phyloP scores from a whole-genome alignment of 1,140 invertebrate species.

The Drosophila melanica region DNA sequence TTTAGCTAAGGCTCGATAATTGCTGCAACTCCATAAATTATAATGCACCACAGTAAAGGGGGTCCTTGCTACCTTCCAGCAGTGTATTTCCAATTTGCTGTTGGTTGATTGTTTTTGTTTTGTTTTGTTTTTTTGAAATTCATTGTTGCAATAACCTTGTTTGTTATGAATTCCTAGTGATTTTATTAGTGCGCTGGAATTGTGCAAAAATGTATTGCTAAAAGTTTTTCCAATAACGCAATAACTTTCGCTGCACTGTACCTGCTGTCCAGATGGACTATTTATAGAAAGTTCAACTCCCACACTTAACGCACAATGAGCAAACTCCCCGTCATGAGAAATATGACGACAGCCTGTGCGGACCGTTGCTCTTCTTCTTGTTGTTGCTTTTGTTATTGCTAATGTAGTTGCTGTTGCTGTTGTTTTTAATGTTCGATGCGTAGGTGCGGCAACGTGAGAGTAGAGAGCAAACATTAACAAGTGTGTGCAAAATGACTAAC shows the following conservation, averaged over 20 bases:
- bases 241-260: not conserved
- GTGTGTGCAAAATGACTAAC: conserved; percentile 68
- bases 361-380: conserved; percentile 18
- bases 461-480: conserved; percentile 71
- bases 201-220: conserved; percentile 12
- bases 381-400: conserved; percentile 7
- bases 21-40: conserved; percentile 2
- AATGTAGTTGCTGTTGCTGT: conserved; percentile 6
- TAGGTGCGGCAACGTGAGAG: conserved; percentile 38
- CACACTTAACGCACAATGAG: conserved; percentile 9
- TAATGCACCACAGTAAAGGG: not conserved
- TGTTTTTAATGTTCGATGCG: conserved; percentile 16
- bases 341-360: conserved; percentile 67
- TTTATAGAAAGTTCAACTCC: conserved; percentile 51
- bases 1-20: conserved; percentile 1
- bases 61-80: not conserved
- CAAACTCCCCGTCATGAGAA: conserved; percentile 39
- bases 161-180: conserved; percentile 50
- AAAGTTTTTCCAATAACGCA: conserved; percentile 15
- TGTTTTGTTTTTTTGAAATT: too few relatives aligned
- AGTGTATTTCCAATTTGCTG: conserved; percentile 15
- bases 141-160: conserved; percentile 52
- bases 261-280: conserved; percentile 31
- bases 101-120: conserved; percentile 12
- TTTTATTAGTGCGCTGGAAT: conserved; percentile 46